These are phyloP conservation scores for Drosophila bipectinata DNA, from an alignment of 1,140 invertebrate species.

Conservation along the genomic window DNA sequence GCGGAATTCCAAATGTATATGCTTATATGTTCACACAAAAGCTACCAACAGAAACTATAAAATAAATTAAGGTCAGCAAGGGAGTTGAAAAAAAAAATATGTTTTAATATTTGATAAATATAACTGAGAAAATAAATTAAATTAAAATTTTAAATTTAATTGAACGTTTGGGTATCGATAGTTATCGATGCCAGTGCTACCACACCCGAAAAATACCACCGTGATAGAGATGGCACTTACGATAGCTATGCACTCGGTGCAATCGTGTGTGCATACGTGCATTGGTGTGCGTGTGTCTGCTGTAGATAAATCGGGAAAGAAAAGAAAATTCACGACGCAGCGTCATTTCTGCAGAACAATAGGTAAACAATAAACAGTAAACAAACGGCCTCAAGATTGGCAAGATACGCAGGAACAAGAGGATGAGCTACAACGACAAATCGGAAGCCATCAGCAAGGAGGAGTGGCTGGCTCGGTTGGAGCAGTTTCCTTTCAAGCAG, in stretches of 20 bases:
- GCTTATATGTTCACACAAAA: neutral
- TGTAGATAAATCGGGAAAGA: constrained; percentile 6
- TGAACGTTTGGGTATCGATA: neutral
- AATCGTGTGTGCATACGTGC: constrained; percentile 1
- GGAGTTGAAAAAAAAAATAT: neutral
- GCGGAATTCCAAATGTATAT: neutral
- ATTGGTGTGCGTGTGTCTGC: neutral
- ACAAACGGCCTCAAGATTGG: constrained; percentile 85
- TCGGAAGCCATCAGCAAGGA: constrained; percentile 82
- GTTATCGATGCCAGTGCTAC: neutral
- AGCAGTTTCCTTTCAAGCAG: constrained; percentile 93
- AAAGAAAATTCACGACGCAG: neutral
- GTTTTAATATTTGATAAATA: neutral
- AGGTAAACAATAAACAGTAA: constrained; percentile 8
- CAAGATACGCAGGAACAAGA: constrained; percentile 90
- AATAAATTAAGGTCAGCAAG: constrained; percentile 17
- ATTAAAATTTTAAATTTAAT: neutral
- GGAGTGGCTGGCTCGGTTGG: constrained; percentile 89
- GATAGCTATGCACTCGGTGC: neutral
- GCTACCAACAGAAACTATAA: neutral
- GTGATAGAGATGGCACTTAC: neutral
- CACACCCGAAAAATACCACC: neutral
- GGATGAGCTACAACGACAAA: constrained; percentile 83
- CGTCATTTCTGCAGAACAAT: constrained; percentile 4
- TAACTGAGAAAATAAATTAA: neutral